These are phyloP conservation scores for Trachops cirrhosus DNA, from an alignment of 2,797 vertebrate species.

Conservation along the genomic window DNA sequence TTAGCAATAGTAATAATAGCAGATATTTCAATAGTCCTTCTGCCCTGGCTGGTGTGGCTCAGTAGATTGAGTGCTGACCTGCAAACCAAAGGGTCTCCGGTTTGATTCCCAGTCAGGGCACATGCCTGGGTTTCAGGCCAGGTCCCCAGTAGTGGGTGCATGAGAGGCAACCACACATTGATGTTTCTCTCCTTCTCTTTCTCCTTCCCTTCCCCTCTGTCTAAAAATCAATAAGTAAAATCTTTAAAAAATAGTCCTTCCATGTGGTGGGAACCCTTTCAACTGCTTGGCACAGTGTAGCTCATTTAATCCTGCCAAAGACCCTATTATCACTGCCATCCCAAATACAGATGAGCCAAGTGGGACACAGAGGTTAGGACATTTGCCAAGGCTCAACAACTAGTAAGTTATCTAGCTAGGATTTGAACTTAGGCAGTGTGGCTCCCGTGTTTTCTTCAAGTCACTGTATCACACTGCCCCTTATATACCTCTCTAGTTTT, in stretches of 20 bases:
- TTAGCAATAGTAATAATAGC: background rate
- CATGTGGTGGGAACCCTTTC: background rate
- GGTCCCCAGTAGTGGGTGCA: too few species aligned
- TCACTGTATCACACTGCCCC: background rate
- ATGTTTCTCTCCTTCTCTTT: too few species aligned
- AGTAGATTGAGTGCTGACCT: too few species aligned
- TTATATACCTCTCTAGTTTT: background rate
- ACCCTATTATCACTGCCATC: background rate
- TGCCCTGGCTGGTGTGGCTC: too few species aligned
- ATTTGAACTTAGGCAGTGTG: background rate
- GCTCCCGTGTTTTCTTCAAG: background rate
- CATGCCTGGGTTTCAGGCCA: too few species aligned
- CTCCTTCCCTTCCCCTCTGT: too few species aligned
- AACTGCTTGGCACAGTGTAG: background rate
- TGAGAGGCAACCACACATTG: too few species aligned
- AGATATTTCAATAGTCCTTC: background rate
- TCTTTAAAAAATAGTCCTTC: background rate
- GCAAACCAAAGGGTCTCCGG: too few species aligned
- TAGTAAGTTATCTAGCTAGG: background rate
- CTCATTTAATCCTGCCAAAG: conserved; percentile 2
- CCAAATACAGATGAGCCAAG: background rate
- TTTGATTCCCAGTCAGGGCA: too few species aligned
- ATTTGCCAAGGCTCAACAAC: background rate
- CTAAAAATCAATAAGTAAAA: too few species aligned
- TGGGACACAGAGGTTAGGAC: background rate